These are phyloP conservation scores for Drosophila seguyi DNA, from an alignment of 1,140 invertebrate genomes.

Conservation along the genomic window DNA sequence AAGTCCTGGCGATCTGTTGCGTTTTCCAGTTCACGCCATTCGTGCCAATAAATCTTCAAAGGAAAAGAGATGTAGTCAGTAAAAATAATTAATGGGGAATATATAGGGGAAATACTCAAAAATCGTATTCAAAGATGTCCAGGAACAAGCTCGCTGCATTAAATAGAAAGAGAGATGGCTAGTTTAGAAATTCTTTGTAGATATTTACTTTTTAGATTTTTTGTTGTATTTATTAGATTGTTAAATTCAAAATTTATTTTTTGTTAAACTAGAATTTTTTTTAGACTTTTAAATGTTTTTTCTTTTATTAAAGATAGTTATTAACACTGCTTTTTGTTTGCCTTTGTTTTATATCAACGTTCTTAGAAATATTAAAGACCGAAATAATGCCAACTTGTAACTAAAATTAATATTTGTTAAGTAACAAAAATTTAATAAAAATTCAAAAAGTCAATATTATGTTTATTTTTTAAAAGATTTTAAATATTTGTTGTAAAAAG, in stretches of 20 bases:
- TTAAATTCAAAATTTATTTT: too few relatives aligned
- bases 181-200: not conserved
- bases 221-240: not conserved
- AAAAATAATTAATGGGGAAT: not conserved
- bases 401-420: constrained; percentile 11
- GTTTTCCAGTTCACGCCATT: constrained; percentile 79
- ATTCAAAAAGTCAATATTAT: not conserved
- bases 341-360: not conserved
- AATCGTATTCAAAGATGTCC: not conserved
- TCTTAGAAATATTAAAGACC: not conserved
- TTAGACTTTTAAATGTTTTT: not conserved
- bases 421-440: not conserved
- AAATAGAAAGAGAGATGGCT: constrained; percentile 12
- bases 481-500: too few relatives aligned
- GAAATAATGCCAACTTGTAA: not conserved
- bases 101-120: not conserved
- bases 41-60: constrained; percentile 85
- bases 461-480: not conserved
- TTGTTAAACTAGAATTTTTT: not conserved
- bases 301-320: not conserved
- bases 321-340: not conserved
- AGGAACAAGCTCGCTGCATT: not conserved
- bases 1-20: constrained; percentile 68
- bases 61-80: not conserved
- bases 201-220: too few relatives aligned